Evolutionary conservation across 2,113 vertebrate species (phyloP).

Genomic region (Sander vitreus): DNA sequence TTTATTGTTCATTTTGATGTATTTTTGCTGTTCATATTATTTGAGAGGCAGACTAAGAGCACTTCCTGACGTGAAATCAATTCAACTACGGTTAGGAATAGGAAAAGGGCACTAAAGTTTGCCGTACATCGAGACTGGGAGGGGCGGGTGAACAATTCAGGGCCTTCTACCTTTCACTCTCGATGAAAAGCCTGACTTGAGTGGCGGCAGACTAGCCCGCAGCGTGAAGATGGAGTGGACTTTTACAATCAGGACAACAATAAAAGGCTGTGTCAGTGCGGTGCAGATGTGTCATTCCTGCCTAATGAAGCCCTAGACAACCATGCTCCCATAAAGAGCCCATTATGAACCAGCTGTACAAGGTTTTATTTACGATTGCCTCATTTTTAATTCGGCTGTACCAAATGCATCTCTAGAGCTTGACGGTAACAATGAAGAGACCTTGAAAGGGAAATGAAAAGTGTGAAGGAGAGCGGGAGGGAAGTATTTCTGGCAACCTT

Average conservation of each 20-base stretch:
- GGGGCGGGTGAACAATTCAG: constrained; percentile 48
- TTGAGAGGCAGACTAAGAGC: constrained; percentile 1
- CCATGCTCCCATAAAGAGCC: constrained; percentile 58
- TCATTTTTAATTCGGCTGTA: constrained; percentile 38
- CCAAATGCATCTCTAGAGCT: constrained; percentile 55
- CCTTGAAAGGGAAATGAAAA: constrained; percentile 57
- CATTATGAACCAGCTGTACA: constrained; percentile 62
- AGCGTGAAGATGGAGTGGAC: constrained; percentile 71
- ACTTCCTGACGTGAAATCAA: constrained; percentile 29
- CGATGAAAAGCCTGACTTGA: constrained; percentile 68
- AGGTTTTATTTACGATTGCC: constrained; percentile 68
- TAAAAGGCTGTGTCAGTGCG: constrained; percentile 51
- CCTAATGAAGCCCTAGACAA: constrained; percentile 74
- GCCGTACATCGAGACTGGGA: constrained; percentile 7
- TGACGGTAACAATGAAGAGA: constrained; percentile 52
- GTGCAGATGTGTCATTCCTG: constrained; percentile 66
- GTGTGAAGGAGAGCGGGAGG: constrained; percentile 34
- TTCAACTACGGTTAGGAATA: constrained; percentile 15
- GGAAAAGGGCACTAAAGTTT: constrained; percentile 43
- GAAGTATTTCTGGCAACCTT: constrained; percentile 32
- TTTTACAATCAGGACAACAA: constrained; percentile 73
- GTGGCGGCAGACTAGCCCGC: constrained; percentile 66
- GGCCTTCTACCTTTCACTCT: constrained; percentile 61
- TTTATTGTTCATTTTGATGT: background rate
- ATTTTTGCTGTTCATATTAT: background rate